phyloP scores from a whole-genome alignment of 2,797 vertebrate genomes.

The Darevskia nairensis region DNA sequence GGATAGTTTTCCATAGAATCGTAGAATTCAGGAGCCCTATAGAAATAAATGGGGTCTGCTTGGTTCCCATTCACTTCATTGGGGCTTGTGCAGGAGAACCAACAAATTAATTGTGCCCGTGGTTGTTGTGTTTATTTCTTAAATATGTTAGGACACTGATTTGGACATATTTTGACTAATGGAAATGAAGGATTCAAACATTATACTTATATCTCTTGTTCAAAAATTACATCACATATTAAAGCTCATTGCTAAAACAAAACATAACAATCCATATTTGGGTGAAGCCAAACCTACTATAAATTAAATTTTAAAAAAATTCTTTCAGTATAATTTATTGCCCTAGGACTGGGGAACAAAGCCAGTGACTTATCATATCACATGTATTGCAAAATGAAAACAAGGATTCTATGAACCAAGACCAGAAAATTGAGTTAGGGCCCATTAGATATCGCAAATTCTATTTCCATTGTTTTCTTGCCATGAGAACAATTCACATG shows the following conservation, averaged over 20 bases:
- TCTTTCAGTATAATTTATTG: slow-evolving; percentile 52
- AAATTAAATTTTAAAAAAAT: slow-evolving; percentile 39
- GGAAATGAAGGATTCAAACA: slow-evolving; percentile 41
- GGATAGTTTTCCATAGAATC: not conserved
- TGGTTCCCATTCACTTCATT: not conserved
- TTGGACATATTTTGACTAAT: slow-evolving; percentile 32
- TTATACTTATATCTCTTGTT: slow-evolving; percentile 20
- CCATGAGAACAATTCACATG: not conserved
- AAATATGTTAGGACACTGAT: not conserved
- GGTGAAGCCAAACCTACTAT: slow-evolving; percentile 45
- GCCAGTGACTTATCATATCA: slow-evolving; percentile 38
- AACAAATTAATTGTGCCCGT: not conserved
- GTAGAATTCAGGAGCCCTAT: too few relatives aligned
- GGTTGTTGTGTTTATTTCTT: not conserved
- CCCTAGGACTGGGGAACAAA: slow-evolving; percentile 40
- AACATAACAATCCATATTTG: slow-evolving; percentile 36
- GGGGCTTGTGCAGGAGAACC: not conserved
- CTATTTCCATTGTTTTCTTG: rapidly evolving
- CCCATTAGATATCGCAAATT: not conserved
- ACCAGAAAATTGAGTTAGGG: slow-evolving; percentile 22
- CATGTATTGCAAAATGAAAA: slow-evolving; percentile 56
- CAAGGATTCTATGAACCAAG: slow-evolving; percentile 21
- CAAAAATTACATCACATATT: slow-evolving; percentile 30
- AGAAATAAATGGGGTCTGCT: not conserved
- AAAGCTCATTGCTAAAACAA: slow-evolving; percentile 42